Conservation (phyloP, 2,113 vertebrate species). For the Jaculus jaculus region DNA sequence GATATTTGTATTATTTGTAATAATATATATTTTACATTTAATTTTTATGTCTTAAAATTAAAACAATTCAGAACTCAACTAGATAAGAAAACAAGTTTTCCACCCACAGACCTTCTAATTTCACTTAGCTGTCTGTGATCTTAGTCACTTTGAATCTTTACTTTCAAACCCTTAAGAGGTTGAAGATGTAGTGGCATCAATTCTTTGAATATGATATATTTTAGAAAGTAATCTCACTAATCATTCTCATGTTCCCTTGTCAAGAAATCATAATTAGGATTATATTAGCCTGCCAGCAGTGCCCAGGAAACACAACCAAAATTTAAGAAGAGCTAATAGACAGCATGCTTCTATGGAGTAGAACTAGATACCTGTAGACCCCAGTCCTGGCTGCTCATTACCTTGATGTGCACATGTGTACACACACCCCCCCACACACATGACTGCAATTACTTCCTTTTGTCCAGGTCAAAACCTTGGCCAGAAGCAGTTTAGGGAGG, state of each 20-base stretch:
- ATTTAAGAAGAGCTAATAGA: background rate
- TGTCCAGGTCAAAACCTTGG: too few species aligned
- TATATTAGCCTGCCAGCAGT: background rate
- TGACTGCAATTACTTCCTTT: too few species aligned
- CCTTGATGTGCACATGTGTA: background rate
- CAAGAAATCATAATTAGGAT: constrained; percentile 52
- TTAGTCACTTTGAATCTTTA: background rate
- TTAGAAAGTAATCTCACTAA: constrained; percentile 49
- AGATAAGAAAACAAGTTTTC: background rate
- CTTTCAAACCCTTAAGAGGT: background rate
- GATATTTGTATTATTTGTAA: background rate
- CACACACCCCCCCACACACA: background rate
- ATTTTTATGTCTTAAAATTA: constrained; percentile 31
- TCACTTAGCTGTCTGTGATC: background rate
- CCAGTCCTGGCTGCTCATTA: background rate
- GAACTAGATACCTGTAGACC: background rate
- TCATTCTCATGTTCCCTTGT: constrained; percentile 56
- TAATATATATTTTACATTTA: background rate
- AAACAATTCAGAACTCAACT: background rate
- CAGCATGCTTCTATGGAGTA: background rate
- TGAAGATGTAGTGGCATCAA: background rate
- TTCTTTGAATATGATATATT: constrained; percentile 46
- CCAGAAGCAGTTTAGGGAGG: too few species aligned
- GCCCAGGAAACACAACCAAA: background rate
- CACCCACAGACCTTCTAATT: background rate